Evolutionary conservation across 2,888 invertebrate genomes (phyloP), one percentile per base, ranked within the genome.

Genomic region (Aphodius sticticus): DNA sequence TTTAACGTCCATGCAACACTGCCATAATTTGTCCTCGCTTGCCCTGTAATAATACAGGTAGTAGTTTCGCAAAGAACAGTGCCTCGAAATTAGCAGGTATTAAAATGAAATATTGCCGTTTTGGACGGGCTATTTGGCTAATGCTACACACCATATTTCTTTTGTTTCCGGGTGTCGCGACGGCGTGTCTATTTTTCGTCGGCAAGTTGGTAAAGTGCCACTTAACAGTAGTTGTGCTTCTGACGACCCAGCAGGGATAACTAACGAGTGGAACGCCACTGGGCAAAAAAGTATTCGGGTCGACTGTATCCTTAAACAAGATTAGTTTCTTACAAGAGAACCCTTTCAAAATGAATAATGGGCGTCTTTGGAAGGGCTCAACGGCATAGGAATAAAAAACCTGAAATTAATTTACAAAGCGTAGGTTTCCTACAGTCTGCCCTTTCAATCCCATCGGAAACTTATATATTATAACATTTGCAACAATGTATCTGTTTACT

Each of bases 241-340:
- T 53, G 53, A 53, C 53, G 53, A 53, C 26, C 26, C 26, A 26
- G 26, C 26, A 26, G 26, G 53, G 53, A 53, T 53, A 53, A 53
- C 53, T 53, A 53, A 53, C 53, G 53, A 53, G 53, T 53, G 53
- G 53, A 53, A 53, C 53, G 53, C 9, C 53, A 53, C 53, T 12
- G 53, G 9, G 53, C 53, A 53, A 53, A 53, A 53, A 53, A 53
- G 1, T 12, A 53, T 53, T 53, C 53, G 9, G 9, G 53, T 53
- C 53, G 53, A 1, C 53, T 53, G 9, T 53, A 53, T 53, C 53
- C 12, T 53, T 53, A 53, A 53, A 53, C 53, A 53, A 53, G 53
- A 53, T 53, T 53, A 53, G 53, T 53, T 53, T 53, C 53, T 53
- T 53, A 53, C 53, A 53, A 53, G 53, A 53, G 53, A 53, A 53